Percentiles rank a stretch among this genome's conserved stretches.
Evolutionary conservation across 1,140 invertebrate species (phyloP).

Genomic region (Zaprionus nigranus): DNA sequence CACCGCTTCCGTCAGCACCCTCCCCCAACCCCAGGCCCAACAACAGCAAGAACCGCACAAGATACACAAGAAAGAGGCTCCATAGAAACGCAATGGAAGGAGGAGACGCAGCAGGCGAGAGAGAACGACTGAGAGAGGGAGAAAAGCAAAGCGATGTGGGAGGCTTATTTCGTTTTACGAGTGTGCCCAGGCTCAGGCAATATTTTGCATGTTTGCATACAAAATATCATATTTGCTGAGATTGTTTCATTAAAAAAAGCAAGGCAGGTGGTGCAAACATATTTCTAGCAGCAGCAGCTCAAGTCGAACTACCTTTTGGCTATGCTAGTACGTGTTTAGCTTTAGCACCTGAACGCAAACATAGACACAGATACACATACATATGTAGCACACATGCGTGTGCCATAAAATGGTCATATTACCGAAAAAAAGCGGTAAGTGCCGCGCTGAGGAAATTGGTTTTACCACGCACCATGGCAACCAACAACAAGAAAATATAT

Average conservation of each 20-base stretch:
- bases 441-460: slow-evolving; percentile 73
- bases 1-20: not conserved
- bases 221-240: slow-evolving; percentile 82
- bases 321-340: slow-evolving; percentile 76
- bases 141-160: slow-evolving; percentile 28
- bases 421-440: slow-evolving; percentile 72
- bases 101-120: slow-evolving; percentile 2
- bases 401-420: slow-evolving; percentile 79
- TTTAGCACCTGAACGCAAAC: slow-evolving; percentile 65
- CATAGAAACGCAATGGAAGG: not conserved
- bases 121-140: not conserved
- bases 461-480: slow-evolving; percentile 69
- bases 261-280: slow-evolving; percentile 50
- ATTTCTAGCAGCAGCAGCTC: slow-evolving; percentile 5
- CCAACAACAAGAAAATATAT: slow-evolving; percentile 36
- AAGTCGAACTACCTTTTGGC: slow-evolving; percentile 38
- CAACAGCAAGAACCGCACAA: slow-evolving; percentile 28
- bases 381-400: slow-evolving; percentile 61
- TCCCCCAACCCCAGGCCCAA: not conserved
- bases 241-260: slow-evolving; percentile 79
- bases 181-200: slow-evolving; percentile 48
- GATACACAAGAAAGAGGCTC: slow-evolving; percentile 21
- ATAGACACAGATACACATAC: slow-evolving; percentile 17
- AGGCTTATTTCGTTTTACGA: slow-evolving; percentile 72
- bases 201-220: slow-evolving; percentile 83